Base-by-base conservation (phyloP, 2,888 invertebrate genomes). In the Crioceris asparagi region DNA sequence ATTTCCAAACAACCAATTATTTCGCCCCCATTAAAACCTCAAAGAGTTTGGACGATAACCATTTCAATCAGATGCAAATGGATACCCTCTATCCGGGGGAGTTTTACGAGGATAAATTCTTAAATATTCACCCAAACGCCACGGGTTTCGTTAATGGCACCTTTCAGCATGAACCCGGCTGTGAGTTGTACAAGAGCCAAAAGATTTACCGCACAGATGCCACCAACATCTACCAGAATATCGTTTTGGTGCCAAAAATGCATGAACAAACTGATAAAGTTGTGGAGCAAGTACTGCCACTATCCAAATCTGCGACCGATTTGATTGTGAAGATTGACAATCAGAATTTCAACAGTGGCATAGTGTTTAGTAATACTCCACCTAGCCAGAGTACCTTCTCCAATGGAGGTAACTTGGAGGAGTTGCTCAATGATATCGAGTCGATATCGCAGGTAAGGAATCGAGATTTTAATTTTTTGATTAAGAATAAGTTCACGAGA, bases 381-480 rank as follows among this genome's bases (percentile, higher is more conserved):
- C 49, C 54, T 1, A 59, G 57, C 27, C 53, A 49, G 15, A 60
- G 59, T 35, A 57, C 59, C 6, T 62, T 63, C 36, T 62, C 59
- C 18, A 62, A 61, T 37, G 64, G 62, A 1, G 78, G 77, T 0
- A 80, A 80, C 53, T 64, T 81, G 26, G 80, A 81, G 48, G 76
- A 80, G 43, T 61, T 81, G 29, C 61, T 81, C 0, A 75, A 77
- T 39, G 80, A 81, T 43, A 78, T 80, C 4, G 77, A 79, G 54
- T 70, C 73, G 0, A 68, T 73, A 36, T 71, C 72, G 2, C 59
- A 63, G 44, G 66, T 54, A 43, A 40, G 44, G 30, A 12, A 17
- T 11, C 18, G 18, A 15, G 6, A 4, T 11, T 25, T 6, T 21
- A 21, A 21, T 10, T 21, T 21, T 7, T 7, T 10, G 7, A 21